Conservation (phyloP, 2,888 invertebrate species). For the Ochropleura leucogaster region DNA sequence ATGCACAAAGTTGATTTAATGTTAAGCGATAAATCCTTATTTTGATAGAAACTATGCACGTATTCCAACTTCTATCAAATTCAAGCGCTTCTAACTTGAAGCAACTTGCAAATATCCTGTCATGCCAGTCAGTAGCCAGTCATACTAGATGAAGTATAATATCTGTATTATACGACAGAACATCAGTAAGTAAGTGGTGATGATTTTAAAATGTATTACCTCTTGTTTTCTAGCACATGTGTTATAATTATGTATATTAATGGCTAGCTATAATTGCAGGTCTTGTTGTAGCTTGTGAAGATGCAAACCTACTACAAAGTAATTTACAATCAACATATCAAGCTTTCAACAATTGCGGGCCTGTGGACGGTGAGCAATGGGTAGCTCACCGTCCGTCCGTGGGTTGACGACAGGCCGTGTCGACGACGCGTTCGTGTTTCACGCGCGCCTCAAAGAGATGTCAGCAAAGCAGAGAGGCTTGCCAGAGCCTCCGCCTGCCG, state of each 20-base stretch:
- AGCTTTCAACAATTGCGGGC: neutral
- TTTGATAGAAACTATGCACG: neutral
- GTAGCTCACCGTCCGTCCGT: too few relatives aligned
- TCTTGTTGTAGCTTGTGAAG: neutral
- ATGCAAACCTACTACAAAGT: neutral
- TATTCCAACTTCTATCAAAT: neutral
- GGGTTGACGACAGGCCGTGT: too few relatives aligned
- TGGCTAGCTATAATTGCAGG: constrained; percentile 1
- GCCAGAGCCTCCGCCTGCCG: too few relatives aligned
- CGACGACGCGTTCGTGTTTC: too few relatives aligned
- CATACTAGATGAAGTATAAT: constrained; percentile 31
- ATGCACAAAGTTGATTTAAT: neutral
- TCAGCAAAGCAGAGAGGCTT: too few relatives aligned
- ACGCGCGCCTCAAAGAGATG: too few relatives aligned
- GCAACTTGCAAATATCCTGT: constrained; percentile 21
- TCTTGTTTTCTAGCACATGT: neutral
- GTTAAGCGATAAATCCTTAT: neutral
- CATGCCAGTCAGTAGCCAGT: constrained; percentile 16
- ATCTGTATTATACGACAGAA: constrained; percentile 17
- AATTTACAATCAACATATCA: neutral
- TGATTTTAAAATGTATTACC: constrained; percentile 34
- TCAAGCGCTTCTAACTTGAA: neutral
- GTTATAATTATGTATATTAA: constrained; percentile 12
- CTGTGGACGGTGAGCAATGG: too few relatives aligned
- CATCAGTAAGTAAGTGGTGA: constrained; percentile 40